Base-by-base conservation (phyloP, 2,797 vertebrate genomes). In the Bradypodion pumilum region DNA sequence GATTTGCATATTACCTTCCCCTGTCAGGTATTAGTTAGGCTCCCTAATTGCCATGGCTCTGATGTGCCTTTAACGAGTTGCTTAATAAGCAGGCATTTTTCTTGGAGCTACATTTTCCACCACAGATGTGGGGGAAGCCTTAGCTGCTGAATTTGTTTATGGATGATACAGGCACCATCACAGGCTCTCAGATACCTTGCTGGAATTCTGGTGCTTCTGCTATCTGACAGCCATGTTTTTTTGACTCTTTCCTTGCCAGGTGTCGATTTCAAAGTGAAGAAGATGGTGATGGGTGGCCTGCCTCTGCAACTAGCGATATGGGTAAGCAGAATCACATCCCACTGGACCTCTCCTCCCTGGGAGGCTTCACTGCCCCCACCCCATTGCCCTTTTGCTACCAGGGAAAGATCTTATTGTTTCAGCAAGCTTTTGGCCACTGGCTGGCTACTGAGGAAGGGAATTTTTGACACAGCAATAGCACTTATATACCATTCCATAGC, bases 261-360 rank as follows among this genome's bases (percentile, higher is more conserved):
- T 27, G 74, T 92, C 44, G 94, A 93, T 81, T 93, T 94, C 52
- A 92, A 86, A 76, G 87, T 81, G 86, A 94, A 94, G 88, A 85
- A 80, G 0, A 79, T 89, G 83, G 52, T 86, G 63, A 23, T 89
- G 2, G 59, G 88, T 0, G 89, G 91, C 56, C 86, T 44, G 0
- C 42, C 76, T 0, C 84, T 93, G 0, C 92, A 90, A 70, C 89
- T 93, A 2, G 92, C 92, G 0, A 63, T 92, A 32, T 93, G 94
- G 93, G 93, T 95, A 91, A 32, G 89, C 85, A 16, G 1, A 5
- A 12, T 10, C 59, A 62, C 29, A 27, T n/a, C 32, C 32, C 68
- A 27, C 1, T 8, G 16, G 15, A 35, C 21, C 3, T 81, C 19
- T 29, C 37, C 16, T 44, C 10, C 40, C 25, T 44, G n/a, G 46